Evolutionary conservation across 1,140 invertebrate genomes (phyloP).

Genomic region (Tetramorium parvispinum): DNA sequence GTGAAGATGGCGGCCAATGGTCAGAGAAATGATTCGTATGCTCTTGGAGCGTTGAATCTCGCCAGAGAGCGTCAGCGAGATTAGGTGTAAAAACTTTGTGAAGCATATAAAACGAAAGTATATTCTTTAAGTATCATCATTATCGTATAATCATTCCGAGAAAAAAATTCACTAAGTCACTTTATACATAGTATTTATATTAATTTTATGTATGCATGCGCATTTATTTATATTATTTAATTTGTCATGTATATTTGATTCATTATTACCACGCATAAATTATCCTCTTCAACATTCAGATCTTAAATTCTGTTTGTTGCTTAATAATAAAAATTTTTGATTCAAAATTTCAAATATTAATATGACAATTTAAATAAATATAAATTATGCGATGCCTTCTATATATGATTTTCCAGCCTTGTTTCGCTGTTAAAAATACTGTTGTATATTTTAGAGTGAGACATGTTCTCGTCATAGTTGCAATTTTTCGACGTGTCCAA

Average conservation of each 20-base stretch:
- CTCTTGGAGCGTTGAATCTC: conserved; percentile 25
- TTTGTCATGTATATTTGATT: background rate
- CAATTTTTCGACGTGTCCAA: conserved; percentile 44
- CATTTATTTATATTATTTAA: background rate
- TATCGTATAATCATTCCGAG: background rate
- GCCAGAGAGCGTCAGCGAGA: background rate
- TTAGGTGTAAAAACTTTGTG: background rate
- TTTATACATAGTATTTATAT: background rate
- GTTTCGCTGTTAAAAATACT: conserved; percentile 14
- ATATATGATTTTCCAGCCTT: background rate
- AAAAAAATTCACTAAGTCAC: background rate
- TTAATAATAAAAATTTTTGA: conserved; percentile 11
- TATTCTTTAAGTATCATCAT: background rate
- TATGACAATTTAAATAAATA: background rate
- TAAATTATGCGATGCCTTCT: conserved; percentile 3
- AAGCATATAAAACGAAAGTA: background rate
- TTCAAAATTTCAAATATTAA: background rate
- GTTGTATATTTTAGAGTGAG: conserved; percentile 29
- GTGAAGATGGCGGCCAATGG: conserved; percentile 48
- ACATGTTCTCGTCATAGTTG: conserved; percentile 1
- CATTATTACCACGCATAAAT: background rate
- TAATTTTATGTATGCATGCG: too few species aligned
- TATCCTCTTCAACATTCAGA: background rate
- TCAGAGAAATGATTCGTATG: conserved; percentile 43
- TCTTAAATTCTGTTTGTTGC: background rate